These are phyloP conservation scores for Agrotis exclamationis DNA, from an alignment of 2,888 invertebrate species.

Conservation along the genomic window DNA sequence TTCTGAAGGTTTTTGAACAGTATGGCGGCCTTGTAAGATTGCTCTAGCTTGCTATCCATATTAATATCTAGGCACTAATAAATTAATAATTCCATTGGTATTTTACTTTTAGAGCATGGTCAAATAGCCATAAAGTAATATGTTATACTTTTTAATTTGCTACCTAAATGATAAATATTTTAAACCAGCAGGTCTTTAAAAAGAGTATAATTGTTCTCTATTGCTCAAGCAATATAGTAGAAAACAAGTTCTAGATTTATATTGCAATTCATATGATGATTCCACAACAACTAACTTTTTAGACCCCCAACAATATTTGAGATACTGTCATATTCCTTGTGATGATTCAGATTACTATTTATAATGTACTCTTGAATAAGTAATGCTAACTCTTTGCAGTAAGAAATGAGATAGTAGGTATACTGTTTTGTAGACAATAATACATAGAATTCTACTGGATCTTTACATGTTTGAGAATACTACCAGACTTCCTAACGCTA, in stretches of 20 bases:
- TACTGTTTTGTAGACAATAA: background rate
- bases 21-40: too few relatives aligned
- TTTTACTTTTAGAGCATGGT: background rate
- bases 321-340: background rate
- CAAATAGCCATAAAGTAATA: background rate
- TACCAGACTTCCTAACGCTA: background rate
- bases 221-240: too few relatives aligned
- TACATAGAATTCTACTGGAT: background rate
- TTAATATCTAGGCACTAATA: background rate
- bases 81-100: background rate
- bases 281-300: too few relatives aligned
- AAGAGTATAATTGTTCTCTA: too few relatives aligned
- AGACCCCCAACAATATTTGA: background rate
- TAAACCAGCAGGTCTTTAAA: too few relatives aligned
- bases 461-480: background rate
- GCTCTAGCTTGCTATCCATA: too few relatives aligned
- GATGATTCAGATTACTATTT: background rate
- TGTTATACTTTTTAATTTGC: background rate
- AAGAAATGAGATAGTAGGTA: background rate
- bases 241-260: too few relatives aligned
- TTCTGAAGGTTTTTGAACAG: too few relatives aligned
- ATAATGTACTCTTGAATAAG: background rate
- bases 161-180: background rate
- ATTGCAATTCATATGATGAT: too few relatives aligned
- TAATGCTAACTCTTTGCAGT: background rate